Base-by-base conservation (phyloP, 1,140 invertebrate species). In the Anadara kagoshimensis region DNA sequence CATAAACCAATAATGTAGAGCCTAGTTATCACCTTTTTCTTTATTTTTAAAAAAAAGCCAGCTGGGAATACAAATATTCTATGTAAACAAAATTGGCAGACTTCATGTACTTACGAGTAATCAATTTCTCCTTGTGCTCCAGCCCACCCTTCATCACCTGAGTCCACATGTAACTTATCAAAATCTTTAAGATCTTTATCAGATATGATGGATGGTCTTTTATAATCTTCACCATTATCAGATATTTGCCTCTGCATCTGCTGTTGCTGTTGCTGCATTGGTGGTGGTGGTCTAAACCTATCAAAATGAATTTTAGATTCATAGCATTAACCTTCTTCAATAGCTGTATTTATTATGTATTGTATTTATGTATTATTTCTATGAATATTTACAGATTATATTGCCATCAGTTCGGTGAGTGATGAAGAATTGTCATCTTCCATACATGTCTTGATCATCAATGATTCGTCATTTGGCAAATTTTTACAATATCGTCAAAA, bases 121-220 rank as follows among this genome's bases (percentile, higher is more conserved):
- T 98, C 96, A 85, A 98, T 96, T 86, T 97, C 95, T 88, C 96
- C 95, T 75, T 96, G 93, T 74, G 93, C 93, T 29, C 94, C 94
- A 54, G 91, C 90, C 97, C 97, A 98, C 64, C 95, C 87, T 29
- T 82, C 95, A 80, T 94, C 93, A 85, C 96, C 78, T 75, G 94
- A 92, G 84, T 97, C 86, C 81, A 94, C 85, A 36, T 85, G 92
- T 44, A 94, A 93, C 73, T 97, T 95, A 89, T 97, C 96, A 92
- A 98, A 94, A 69, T 94, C 93, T 81, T 94, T 95, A 66, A 98
- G 91, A 88, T 97, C 95, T 86, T 97, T 96, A 83, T 97, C 95
- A 72, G 95, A 94, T 57, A 98, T 95, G 58, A 98, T 97, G n/a
- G 88, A 82, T 45, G 96, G 95, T 59, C 95, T 90, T 45, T 91